Evolutionary conservation across 2,888 invertebrate species (phyloP).

Genomic region (Spodoptera exigua): DNA sequence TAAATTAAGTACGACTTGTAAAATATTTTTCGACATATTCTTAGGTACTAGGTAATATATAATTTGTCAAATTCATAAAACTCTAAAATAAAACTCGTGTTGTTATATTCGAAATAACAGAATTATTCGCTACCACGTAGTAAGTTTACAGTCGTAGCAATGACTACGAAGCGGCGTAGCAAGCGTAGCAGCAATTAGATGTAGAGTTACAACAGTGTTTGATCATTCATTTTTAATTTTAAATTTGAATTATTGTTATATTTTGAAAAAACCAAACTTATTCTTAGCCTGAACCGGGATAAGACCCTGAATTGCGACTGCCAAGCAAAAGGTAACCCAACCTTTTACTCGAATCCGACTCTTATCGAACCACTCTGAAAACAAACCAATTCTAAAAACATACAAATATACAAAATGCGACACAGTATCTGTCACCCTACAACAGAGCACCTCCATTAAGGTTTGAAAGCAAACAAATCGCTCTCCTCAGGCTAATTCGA

Average conservation of each 20-base stretch:
- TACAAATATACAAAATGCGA: slow-evolving; percentile 12
- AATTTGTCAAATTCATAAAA: too few species aligned
- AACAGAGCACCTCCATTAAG: slow-evolving; percentile 60
- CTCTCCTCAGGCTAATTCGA: slow-evolving; percentile 66
- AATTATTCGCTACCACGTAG: not conserved
- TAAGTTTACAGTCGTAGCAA: not conserved
- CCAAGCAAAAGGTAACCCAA: too few species aligned
- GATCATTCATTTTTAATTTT: too few species aligned
- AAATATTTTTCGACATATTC: too few species aligned
- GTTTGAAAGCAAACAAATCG: slow-evolving; percentile 67
- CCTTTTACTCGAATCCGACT: too few species aligned
- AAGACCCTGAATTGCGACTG: too few species aligned
- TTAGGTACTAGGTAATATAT: too few species aligned
- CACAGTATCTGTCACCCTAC: slow-evolving; percentile 33
- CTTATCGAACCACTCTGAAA: not conserved
- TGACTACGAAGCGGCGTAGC: not conserved
- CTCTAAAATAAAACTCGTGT: too few species aligned
- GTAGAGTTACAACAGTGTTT: not conserved
- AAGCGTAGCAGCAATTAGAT: not conserved
- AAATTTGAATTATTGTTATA: too few species aligned
- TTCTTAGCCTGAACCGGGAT: too few species aligned
- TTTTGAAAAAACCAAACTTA: too few species aligned
- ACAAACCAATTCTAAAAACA: slow-evolving; percentile 20
- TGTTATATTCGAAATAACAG: not conserved
- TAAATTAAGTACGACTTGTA: too few species aligned